These are phyloP conservation scores for Bufo gargarizans DNA, from an alignment of 2,113 vertebrate species.

Conservation along the genomic window DNA sequence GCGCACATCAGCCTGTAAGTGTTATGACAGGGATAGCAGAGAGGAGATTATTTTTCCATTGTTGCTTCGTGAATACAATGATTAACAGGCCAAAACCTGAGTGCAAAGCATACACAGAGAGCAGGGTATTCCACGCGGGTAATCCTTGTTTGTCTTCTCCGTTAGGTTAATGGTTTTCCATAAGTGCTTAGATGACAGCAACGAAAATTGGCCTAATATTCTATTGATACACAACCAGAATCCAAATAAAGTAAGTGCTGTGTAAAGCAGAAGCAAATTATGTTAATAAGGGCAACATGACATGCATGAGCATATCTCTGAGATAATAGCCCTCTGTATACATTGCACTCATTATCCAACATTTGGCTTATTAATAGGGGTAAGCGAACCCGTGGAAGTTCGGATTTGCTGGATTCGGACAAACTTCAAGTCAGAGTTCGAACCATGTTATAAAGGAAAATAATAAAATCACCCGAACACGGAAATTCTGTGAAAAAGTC, in stretches of 20 bases:
- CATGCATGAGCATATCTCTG: background rate
- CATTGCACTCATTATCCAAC: background rate
- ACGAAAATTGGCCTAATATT: conserved; percentile 35
- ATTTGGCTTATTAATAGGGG: background rate
- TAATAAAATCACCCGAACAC: too few species aligned
- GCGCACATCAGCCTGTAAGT: conserved; percentile 17
- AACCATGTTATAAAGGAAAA: too few species aligned
- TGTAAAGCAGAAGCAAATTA: conserved; percentile 25
- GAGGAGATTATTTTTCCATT: conserved; percentile 46
- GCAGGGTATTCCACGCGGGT: conserved; percentile 18
- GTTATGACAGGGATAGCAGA: conserved; percentile 29
- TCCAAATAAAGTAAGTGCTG: background rate
- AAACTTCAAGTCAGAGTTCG: too few species aligned
- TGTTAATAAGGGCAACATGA: background rate
- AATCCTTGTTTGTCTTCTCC: conserved; percentile 53
- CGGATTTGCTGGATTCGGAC: too few species aligned
- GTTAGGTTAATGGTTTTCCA: conserved; percentile 52
- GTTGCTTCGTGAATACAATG: conserved; percentile 41
- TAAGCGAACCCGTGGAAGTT: too few species aligned
- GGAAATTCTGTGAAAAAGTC: too few species aligned
- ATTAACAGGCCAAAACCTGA: conserved; percentile 27
- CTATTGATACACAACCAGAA: conserved; percentile 44
- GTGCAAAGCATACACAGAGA: conserved; percentile 36
- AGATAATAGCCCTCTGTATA: conserved; percentile 3
- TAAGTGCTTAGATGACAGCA: conserved; percentile 52